These are phyloP conservation scores for Geococcyx californianus DNA, from an alignment of 2,113 vertebrate genomes.

Conservation along the genomic window DNA sequence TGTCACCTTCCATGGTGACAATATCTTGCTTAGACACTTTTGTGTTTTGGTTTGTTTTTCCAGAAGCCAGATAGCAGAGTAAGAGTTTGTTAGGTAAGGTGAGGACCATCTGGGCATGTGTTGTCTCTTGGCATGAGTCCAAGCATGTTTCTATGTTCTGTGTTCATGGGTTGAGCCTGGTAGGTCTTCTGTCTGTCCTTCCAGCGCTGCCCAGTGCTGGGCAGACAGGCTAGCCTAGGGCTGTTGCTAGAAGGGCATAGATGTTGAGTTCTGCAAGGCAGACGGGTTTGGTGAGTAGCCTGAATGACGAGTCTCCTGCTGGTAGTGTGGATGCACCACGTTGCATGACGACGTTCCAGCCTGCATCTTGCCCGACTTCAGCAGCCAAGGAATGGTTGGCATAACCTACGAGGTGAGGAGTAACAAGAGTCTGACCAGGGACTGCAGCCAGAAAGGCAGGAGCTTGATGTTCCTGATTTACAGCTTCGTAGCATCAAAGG, in stretches of 20 bases:
- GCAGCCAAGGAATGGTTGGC: neutral
- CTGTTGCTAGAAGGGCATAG: conserved; percentile 27
- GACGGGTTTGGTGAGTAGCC: conserved; percentile 47
- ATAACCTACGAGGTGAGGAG: neutral
- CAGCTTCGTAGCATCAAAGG: conserved; percentile 30
- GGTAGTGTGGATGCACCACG: neutral
- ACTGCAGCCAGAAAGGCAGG: conserved; percentile 7
- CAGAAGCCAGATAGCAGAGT: neutral
- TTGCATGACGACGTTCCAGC: neutral
- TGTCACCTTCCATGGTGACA: neutral
- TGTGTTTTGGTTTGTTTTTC: neutral
- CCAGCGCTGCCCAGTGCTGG: neutral
- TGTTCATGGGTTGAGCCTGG: neutral
- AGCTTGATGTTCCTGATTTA: neutral
- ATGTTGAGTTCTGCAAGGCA: conserved; percentile 32
- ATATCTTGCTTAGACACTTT: neutral
- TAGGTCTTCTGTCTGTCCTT: neutral
- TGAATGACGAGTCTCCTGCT: neutral
- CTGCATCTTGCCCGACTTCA: fast-evolving
- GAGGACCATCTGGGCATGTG: neutral
- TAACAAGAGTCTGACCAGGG: neutral
- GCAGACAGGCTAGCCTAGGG: conserved; percentile 45
- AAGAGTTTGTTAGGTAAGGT: neutral
- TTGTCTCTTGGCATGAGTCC: neutral
- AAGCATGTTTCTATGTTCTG: neutral